phyloP scores from a whole-genome alignment of 2,797 vertebrate genomes.

The Acanthornis magna region DNA sequence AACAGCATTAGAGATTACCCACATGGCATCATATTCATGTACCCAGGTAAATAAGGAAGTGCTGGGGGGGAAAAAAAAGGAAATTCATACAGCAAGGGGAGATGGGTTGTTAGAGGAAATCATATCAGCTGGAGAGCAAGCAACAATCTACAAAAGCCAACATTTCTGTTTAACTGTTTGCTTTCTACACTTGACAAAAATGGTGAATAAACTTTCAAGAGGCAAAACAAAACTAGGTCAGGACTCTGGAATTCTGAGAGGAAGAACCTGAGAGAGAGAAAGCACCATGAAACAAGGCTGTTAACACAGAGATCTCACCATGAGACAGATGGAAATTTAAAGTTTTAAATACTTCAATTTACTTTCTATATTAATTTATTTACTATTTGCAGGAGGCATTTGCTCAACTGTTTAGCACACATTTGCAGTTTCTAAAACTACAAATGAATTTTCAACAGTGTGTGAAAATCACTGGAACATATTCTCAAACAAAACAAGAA shows the following conservation, averaged over 20 bases:
- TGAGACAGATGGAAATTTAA: background rate
- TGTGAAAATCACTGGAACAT: background rate
- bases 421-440: background rate
- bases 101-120: background rate
- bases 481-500: background rate
- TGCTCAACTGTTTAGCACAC: background rate
- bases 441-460: background rate
- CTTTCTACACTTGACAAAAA: background rate
- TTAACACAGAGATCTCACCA: background rate
- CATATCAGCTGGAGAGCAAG: background rate
- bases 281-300: background rate
- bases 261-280: background rate
- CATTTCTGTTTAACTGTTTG: background rate
- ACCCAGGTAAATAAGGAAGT: background rate
- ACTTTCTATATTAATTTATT: background rate
- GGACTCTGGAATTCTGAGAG: background rate
- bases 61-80: background rate
- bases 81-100: background rate
- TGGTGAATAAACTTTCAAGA: background rate
- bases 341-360: background rate
- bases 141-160: background rate
- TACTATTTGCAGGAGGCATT: background rate
- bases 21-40: rapidly evolving
- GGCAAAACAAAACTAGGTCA: background rate
- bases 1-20: background rate